Evolutionary conservation across 2,888 invertebrate species (phyloP), one percentile per base, ranked within the genome.

Genomic region (Omphaloscelis lunosa): DNA sequence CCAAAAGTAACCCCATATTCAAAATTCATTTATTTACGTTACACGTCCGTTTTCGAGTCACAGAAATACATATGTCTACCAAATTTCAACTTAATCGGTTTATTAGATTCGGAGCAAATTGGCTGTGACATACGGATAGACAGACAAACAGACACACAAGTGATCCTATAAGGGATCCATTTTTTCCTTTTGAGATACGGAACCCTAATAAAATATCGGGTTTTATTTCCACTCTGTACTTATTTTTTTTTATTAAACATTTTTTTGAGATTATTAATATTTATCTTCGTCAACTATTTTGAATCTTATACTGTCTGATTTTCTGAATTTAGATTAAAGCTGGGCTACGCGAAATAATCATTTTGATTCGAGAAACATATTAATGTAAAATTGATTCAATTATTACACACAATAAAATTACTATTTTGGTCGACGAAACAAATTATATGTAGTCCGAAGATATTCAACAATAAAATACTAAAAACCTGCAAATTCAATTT

Each of bases 131-230:
- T n/a, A n/a, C n/a, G n/a, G n/a, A n/a, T n/a, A n/a, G n/a, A n/a
- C n/a, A n/a, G n/a, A n/a, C n/a, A n/a, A n/a, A n/a, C n/a, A n/a
- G n/a, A n/a, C n/a, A n/a, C n/a, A n/a, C n/a, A n/a, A n/a, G n/a
- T n/a, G n/a, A n/a, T n/a, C n/a, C n/a, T n/a, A n/a, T n/a, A n/a
- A n/a, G n/a, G n/a, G n/a, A n/a, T n/a, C n/a, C n/a, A n/a, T n/a
- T n/a, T n/a, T n/a, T n/a, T n/a, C n/a, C n/a, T n/a, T n/a, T n/a
- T n/a, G n/a, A n/a, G n/a, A n/a, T n/a, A n/a, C n/a, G n/a, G n/a
- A n/a, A n/a, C n/a, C n/a, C n/a, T n/a, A n/a, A 79, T 81, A 79
- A 79, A 58, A 72, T 84, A 68, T 63, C 23, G 34, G 48, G 56
- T 68, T 72, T 68, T 71, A 53, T 78, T 63, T 63, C 2, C 15